Evolutionary conservation across 92 coral and sea anemone genomes (phyloP), one percentile per base, ranked within the genome.

Genomic region (Phenganax stokvisi): DNA sequence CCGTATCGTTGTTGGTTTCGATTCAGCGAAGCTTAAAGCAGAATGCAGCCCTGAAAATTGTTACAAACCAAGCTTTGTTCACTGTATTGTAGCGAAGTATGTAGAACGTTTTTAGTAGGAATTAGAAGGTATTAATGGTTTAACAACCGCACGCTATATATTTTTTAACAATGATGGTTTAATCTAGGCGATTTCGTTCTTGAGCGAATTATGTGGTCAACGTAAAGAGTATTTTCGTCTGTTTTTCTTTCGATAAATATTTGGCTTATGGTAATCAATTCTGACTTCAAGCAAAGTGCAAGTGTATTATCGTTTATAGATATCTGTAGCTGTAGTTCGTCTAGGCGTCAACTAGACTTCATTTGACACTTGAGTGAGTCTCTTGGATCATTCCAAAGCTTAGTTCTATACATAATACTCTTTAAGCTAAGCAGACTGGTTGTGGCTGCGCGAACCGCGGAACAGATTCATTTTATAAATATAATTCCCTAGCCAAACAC

Each of bases 401-500:
- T 68, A 68, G 13, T 68, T 68, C n/a, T 12, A 68, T 4, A 16
- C 8, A 0, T 16, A 30, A 25, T 30, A 11, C 0, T 64, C 10
- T 6, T 30, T 30, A 9, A 68, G 47, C 73, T 30, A 15, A 6
- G 13, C 63, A 54, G 80, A 28, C 54, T 16, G 20, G n/a, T 7
- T 17, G 29, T 12, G 56, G 37, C 25, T 57, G 53, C 9, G 5
- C 47, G 47, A 71, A 30, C 10, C 57, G 27, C 47, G 11, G 52
- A 73, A 75, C 80, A 57, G 57, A 13, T 55, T 75, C 80, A 16
- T 51, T 28, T 75, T 51, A 8, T 2, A 57, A 76, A 29, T 59
- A 6, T 76, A 76, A 76, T 76, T 29, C 27, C 44, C 58, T 76
- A 59, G 30, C 59, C 71, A 76, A 76, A 76, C n/a, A 76, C 44